Base-by-base conservation (phyloP, 2,113 vertebrate species). In the Nerophis lumbriciformis region DNA sequence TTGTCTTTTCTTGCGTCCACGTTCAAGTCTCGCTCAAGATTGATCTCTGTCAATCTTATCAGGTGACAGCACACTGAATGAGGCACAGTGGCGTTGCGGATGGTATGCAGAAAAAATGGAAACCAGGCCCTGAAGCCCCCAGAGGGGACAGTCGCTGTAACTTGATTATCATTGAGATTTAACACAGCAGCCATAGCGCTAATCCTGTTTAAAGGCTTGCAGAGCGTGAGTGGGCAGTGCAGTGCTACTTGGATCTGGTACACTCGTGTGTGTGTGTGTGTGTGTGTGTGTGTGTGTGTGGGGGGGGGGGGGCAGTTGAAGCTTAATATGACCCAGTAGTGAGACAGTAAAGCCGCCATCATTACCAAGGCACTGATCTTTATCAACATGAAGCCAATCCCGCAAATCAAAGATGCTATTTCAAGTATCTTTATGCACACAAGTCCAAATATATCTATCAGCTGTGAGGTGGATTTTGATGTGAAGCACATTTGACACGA, bases 121-220 rank as follows among this genome's bases (percentile, higher is more conserved):
- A 78, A 68, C 57, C 59, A 57, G 66, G 62, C 63, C 53, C 39
- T 28, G 53, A 71, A 44, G 75, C 42, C 72, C 64, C 45, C 4
- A 4, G 52, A 73, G 49, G 69, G 48, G 65, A 15, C 48, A 63
- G 61, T 61, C 52, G 67, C 72, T 53, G 12, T 78, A 82, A 78
- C 72, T 83, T 66, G 65, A 88, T 85, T 83, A 74, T 83, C 79
- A 81, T 78, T 82, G 75, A 81, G 82, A 85, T 82, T 83, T 80
- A 77, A 79, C 76, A 61, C 79, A 67, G 81, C 57, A 45, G 44
- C 62, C 70, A 64, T 42, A 59, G 63, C 69, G 59, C 79, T 87
- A 87, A 89, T 85, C 81, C 73, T 59, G 69, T 87, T 87, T 69
- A 66, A 54, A 65, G 63, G 67, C 73, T 82, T 49, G 52, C 52